These are phyloP conservation scores for Porites evermanni DNA, from an alignment of 92 coral and sea anemone genomes.

Conservation along the genomic window DNA sequence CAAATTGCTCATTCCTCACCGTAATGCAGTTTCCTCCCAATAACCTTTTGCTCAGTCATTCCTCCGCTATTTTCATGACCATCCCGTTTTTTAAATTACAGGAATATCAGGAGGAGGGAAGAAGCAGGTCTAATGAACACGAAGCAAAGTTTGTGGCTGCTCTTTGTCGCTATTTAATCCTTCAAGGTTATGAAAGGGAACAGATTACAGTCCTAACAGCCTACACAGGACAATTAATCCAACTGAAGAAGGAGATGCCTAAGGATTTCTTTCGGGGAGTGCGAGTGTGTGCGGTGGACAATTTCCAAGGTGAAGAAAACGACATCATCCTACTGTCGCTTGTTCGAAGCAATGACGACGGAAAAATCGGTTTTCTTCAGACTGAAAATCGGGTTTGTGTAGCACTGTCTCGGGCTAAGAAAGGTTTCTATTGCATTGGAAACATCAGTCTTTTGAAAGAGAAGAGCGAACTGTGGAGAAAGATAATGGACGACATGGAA, in stretches of 20 bases:
- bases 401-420: constrained; percentile 92
- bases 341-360: constrained; percentile 93
- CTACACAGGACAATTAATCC: constrained; percentile 85
- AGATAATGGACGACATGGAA: constrained; percentile 81
- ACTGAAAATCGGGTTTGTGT: constrained; percentile 93
- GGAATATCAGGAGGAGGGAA: constrained; percentile 85
- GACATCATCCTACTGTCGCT: constrained; percentile 92
- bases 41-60: neutral
- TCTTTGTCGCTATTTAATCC: constrained; percentile 85
- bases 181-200: constrained; percentile 79
- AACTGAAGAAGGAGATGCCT: constrained; percentile 78
- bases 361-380: constrained; percentile 86
- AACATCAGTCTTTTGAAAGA: constrained; percentile 76
- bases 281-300: constrained; percentile 91
- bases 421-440: constrained; percentile 88
- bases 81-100: neutral
- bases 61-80: neutral
- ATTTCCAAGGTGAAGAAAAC: constrained; percentile 97
- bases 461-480: constrained; percentile 74
- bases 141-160: constrained; percentile 91
- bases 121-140: constrained; percentile 84
- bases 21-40: neutral
- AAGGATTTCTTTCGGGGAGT: constrained; percentile 73
- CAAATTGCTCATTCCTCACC: neutral
- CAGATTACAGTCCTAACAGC: constrained; percentile 89